Conservation (phyloP, 92 coral and sea anemone species). For the Epizoanthus fatuus region DNA sequence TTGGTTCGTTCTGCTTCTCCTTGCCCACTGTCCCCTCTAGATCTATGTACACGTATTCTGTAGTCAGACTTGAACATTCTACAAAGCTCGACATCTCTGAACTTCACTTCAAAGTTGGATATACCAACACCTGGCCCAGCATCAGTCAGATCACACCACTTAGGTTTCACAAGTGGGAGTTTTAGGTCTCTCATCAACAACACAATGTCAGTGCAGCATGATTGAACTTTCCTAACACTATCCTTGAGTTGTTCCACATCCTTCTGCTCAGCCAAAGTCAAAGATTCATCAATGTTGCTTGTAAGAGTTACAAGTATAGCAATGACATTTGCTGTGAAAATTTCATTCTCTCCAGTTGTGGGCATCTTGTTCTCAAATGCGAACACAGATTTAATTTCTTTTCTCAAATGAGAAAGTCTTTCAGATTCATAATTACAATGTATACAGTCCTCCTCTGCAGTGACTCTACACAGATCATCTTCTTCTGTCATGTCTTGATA, state of each 20-base stretch:
- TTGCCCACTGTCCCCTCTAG: conserved; percentile 50
- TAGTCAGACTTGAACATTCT: background rate
- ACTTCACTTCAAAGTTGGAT: too few species aligned
- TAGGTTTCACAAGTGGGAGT: conserved; percentile 45
- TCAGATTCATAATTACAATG: conserved; percentile 36
- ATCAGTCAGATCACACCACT: conserved; percentile 54
- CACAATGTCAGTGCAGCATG: conserved; percentile 20
- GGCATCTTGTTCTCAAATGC: conserved; percentile 4
- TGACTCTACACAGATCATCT: conserved; percentile 38
- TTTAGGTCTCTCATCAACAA: conserved; percentile 29
- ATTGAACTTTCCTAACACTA: conserved; percentile 21
- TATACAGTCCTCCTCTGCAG: conserved; percentile 16
- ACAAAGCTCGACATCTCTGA: too few species aligned
- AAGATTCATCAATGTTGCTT: conserved; percentile 22
- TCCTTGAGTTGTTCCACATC: conserved; percentile 12
- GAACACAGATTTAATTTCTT: conserved; percentile 16
- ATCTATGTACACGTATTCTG: conserved; percentile 37
- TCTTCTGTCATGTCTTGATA: conserved; percentile 50
- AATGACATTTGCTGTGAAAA: conserved; percentile 16
- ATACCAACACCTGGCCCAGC: too few species aligned
- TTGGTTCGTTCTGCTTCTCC: too few species aligned
- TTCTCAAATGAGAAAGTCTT: conserved; percentile 34
- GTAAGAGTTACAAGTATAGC: background rate
- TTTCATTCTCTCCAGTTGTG: conserved; percentile 22
- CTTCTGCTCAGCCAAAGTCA: conserved; percentile 9